Evolutionary conservation across 2,797 vertebrate genomes (phyloP), one percentile per base, ranked within the genome.

Genomic region (Pagetopsis macropterus): DNA sequence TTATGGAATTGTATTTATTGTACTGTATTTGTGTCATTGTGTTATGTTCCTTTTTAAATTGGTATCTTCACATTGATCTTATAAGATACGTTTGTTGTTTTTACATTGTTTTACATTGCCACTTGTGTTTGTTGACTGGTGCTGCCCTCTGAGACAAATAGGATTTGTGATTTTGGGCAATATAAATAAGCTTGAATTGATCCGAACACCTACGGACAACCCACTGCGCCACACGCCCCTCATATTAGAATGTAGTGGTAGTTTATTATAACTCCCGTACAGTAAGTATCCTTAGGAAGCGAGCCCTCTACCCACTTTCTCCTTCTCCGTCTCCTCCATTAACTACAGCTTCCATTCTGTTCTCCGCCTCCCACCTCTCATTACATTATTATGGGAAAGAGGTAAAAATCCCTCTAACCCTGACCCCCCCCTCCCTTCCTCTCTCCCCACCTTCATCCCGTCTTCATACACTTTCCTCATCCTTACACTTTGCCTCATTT

Each of bases 261-360:
- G 27, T 27, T 75, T 84, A 17, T 72, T 15, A 0, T 65, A 70
- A 75, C 56, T 51, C 74, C 52, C 17, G 64, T 57, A 50, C 41
- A 71, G 52, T 16, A 44, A 71, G 56, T 16, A 44, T 50, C 62
- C 33, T n/a, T 46, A 78, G 40, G 0, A 48, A 4, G 13, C 14
- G 52, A 61, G 51, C 60, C 60, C 23, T 62, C 71, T 48, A 9
- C 51, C 68, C 41, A 46, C 65, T 61, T 70, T 77, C 70, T 60
- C 49, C 75, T 48, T 49, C 49, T 40, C 46, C 3, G 51, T 76
- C 60, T 75, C 56, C 71, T 75, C 73, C 72, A 79, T 91, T 90
- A 91, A 90, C 90, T 89, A 87, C 78, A 67, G 65, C 78, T 83
- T 83, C 82, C 54, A 11, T 23, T 73, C 48, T 60, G 50, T 43